Base-by-base conservation (phyloP, 1,140 invertebrate species). In the Leptinotarsa undecemlineata region DNA sequence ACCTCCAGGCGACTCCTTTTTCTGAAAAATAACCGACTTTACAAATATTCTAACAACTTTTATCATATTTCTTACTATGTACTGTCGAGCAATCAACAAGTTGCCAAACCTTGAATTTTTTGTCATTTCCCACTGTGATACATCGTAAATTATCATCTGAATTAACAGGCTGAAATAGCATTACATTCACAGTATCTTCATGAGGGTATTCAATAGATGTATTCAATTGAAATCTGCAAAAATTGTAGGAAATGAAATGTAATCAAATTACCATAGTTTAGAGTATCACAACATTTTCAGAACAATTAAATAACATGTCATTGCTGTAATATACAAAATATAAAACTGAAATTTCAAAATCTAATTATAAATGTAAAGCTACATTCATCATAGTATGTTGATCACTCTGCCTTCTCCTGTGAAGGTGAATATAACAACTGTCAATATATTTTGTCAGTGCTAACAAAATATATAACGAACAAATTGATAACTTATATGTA, bases 161-260 rank as follows among this genome's bases (percentile, higher is more conserved):
- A 63, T 86, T 82, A 48, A 83, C 80, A 69, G 90, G 91, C 78
- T 91, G 89, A 81, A 95, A 93, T 76, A 85, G 81, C 26, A 95
- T 82, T 51, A 84, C 84, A 76, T 88, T 88, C 1, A 95, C 83
- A 17, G 86, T 85, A 62, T 87, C 84, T 68, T 92, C 87, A 84
- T 96, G 94, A 6, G 94, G 93, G 77, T 89, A 84, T 78, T 94
- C 90, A 21, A 95, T 88, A 11, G 87, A 90, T 5, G 93, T 94
- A 81, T 94, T 94, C 13, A 95, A 85, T 62, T 81, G 77, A 84
- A 90, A 95, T 20, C 92, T 94, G 82, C 72, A 83, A 85, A 83
- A 60, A 67, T 19, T 84, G 13, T 19, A 57, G 5, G 3, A 57
- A 17, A 42, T 42, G 6, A 42, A 42, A 42, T 42, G 33, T 42